phyloP scores from a whole-genome alignment of 2,888 invertebrate genomes.

The Oscheius sp. region DNA sequence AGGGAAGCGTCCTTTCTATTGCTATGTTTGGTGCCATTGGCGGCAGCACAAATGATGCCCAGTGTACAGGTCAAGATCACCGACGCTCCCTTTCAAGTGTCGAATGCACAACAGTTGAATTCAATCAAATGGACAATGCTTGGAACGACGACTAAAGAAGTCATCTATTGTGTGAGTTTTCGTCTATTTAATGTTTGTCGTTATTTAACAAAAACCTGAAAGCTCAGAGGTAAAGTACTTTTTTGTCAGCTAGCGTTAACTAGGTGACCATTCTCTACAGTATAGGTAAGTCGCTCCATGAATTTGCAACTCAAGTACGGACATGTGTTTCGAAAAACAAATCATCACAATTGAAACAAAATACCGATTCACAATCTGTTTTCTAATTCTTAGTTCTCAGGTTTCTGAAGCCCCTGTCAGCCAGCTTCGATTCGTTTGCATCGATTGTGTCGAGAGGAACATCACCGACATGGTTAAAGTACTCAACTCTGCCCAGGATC shows the following conservation, averaged over 20 bases:
- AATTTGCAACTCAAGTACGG: too few species aligned
- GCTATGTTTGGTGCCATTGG: neutral
- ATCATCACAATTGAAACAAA: too few species aligned
- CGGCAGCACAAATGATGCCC: slow-evolving; percentile 50
- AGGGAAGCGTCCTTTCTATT: slow-evolving; percentile 16
- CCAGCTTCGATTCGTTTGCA: slow-evolving; percentile 71
- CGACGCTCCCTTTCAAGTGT: slow-evolving; percentile 68
- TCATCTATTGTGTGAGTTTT: slow-evolving; percentile 51
- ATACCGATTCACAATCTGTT: too few species aligned
- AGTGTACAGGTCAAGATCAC: slow-evolving; percentile 71
- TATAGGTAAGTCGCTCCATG: too few species aligned
- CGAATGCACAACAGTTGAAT: slow-evolving; percentile 68
- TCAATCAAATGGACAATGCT: slow-evolving; percentile 71
- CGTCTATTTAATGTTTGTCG: neutral
- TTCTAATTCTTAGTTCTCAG: slow-evolving; percentile 35
- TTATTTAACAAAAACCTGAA: neutral
- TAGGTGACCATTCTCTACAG: too few species aligned
- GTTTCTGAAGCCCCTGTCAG: slow-evolving; percentile 67
- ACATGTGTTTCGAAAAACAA: too few species aligned
- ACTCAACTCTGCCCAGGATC: slow-evolving; percentile 70
- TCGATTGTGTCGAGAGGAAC: slow-evolving; percentile 70
- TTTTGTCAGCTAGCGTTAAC: too few species aligned
- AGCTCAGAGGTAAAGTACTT: too few species aligned
- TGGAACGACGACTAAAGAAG: slow-evolving; percentile 64
- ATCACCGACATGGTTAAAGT: slow-evolving; percentile 72